Base-by-base conservation (phyloP, 1,140 invertebrate species). In the Medauroidea extradentata region DNA sequence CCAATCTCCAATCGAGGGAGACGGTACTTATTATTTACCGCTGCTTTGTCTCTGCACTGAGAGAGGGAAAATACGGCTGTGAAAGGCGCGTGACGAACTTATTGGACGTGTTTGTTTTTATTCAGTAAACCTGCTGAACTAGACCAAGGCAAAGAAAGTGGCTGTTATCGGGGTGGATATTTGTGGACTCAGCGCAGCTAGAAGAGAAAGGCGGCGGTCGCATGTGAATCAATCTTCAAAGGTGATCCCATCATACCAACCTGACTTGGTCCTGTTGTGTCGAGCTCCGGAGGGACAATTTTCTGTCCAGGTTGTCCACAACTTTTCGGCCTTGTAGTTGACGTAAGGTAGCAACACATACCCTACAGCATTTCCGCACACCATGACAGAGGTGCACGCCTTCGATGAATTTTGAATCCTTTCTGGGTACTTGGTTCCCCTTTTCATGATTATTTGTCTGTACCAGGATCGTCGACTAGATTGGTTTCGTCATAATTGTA, bases 401-500 rank as follows among this genome's bases (percentile, higher is more conserved):
- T 68, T 70, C 18, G 59, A 59, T 9, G 49, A 59, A 56, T 66
- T 66, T 27, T 55, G 43, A 24, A 67, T 63, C 27, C 39, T 51
- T 51, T 68, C 64, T 18, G 62, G 59, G 58, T 70, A 65, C 53
- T 70, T 70, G 16, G 18, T 38, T 24, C 66, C 66, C 25, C 64
- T 51, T 44, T 59, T 61, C 16, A 51, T 50, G 11, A 70, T 54
- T 34, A 59, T 34, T 38, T 62, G 63, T 52, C 44, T 38, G 13
- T 53, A 7, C 62, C 61, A 24, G 65, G 65, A 62, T 70, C 66
- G 53, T 70, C 67, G 25, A 19, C 18, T 21, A 58, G 52, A 61
- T 76, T 75, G 3, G 73, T 78, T 64, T 76, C 72, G 62, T 78
- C 75, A 62, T 69, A 78, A 60, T 78, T 78, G n/a, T 62, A 57